Conservation (phyloP, 2,113 vertebrate genomes). For the Scytalopus superciliaris region DNA sequence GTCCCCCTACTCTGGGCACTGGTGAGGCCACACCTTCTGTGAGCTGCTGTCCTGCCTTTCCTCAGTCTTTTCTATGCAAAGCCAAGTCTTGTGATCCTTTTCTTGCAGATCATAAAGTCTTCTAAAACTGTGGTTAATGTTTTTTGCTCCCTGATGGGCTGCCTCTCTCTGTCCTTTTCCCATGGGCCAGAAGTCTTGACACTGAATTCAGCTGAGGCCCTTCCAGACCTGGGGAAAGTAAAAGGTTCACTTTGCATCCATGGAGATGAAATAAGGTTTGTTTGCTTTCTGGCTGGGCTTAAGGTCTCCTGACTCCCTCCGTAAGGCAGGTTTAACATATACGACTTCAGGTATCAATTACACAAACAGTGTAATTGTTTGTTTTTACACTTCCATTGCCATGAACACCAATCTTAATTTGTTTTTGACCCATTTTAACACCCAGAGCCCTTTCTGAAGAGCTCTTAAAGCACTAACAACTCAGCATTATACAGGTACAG, state of each 20-base stretch:
- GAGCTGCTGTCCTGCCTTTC: background rate
- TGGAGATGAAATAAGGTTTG: background rate
- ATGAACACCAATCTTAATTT: background rate
- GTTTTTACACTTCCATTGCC: background rate
- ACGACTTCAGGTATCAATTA: background rate
- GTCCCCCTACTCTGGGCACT: background rate
- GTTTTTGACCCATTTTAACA: background rate
- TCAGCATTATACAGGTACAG: background rate
- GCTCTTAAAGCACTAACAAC: background rate
- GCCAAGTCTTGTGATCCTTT: background rate
- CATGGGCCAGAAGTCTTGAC: fast-evolving
- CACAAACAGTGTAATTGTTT: background rate
- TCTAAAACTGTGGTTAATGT: background rate
- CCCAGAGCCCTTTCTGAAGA: background rate
- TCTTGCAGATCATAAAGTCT: background rate
- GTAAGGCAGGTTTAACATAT: background rate
- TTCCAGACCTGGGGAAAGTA: background rate
- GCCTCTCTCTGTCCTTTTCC: fast-evolving
- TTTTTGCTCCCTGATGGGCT: background rate
- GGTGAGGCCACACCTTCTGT: background rate
- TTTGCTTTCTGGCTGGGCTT: background rate
- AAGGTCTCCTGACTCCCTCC: background rate
- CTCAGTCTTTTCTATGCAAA: background rate
- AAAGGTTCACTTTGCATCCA: background rate
- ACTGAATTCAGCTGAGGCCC: background rate